Percentiles rank a stretch among this genome's conserved stretches.
Conservation (phyloP, 2,888 invertebrate genomes). For the Pammene aurita region DNA sequence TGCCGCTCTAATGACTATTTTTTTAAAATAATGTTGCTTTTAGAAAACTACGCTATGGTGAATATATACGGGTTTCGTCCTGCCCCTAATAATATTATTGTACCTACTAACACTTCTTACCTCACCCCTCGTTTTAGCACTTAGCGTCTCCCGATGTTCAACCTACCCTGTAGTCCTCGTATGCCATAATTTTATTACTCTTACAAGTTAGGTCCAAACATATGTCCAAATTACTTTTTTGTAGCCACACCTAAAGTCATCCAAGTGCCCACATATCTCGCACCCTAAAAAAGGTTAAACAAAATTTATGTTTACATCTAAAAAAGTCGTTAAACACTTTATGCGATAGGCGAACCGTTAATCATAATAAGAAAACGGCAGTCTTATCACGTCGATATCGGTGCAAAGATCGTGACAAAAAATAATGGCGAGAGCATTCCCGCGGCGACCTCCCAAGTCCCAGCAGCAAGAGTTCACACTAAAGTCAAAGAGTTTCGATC, state of each 20-base stretch:
- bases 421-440: constrained; percentile 67
- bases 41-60: background rate
- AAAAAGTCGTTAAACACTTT: constrained; percentile 61
- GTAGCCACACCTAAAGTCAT: no score
- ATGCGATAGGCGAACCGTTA: constrained; percentile 53
- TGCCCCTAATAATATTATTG: no score
- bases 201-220: no score
- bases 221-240: no score
- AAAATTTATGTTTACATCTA: constrained; percentile 46
- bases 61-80: no score
- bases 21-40: background rate
- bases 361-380: constrained; percentile 60
- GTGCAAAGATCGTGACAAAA: constrained; percentile 70
- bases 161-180: no score
- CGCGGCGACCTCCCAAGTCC: constrained; percentile 67
- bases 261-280: no score
- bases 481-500: constrained; percentile 78
- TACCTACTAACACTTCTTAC: no score
- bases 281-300: background rate
- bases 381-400: constrained; percentile 63
- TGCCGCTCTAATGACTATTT: background rate
- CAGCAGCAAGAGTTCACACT: constrained; percentile 75
- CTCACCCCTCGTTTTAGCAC: no score
- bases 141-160: no score
- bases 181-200: no score